Evolutionary conservation across 1,140 invertebrate species (phyloP), one percentile per base, ranked within the genome.

Genomic region (Drosophila pseudoananassae): DNA sequence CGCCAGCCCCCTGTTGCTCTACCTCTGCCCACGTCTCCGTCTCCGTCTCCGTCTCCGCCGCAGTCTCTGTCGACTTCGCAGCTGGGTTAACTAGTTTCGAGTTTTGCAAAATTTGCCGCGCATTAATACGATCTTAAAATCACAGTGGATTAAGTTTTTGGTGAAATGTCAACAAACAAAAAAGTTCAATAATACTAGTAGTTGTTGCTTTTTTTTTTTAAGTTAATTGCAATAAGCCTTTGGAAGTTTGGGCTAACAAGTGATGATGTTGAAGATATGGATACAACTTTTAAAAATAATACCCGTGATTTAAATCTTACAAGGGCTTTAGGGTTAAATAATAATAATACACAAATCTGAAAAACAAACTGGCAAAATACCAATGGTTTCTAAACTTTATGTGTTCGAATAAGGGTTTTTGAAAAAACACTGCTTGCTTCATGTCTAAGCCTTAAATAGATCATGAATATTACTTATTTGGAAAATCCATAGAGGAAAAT

Each of bases 31-130:
- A 23, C 4, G 36, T 4, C 53, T 20, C 27, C 17, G 60, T 10
- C 29, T 25, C 51, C 7, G 27, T 27, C 25, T 27, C 25, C 25
- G 25, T 7, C 25, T 6, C 33, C 4, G 33, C n/a, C 49, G 15
- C 10, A 33, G 52, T 12, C 46, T 38, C 20, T 17, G 66, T 6
- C 29, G 14, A 23, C 36, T n/a, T 45, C 65, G 54, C 54, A 71
- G 54, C 68, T 71, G 47, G 65, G 68, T 59, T 71, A 71, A 71
- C 68, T 71, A 71, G 68, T 71, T 71, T 71, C 66, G 65, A 71
- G 68, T 59, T 71, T 71, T 51, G 66, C 53, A 52, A 71, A 70
- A 36, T 70, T 52, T 45, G 68, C 46, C 54, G 65, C 68, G 47
- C 66, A 71, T 71, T 71, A 71, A 71, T 71, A 51, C 52, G 25